Evolutionary conservation across 2,888 invertebrate species (phyloP).

Genomic region (Strigamia maritima): DNA sequence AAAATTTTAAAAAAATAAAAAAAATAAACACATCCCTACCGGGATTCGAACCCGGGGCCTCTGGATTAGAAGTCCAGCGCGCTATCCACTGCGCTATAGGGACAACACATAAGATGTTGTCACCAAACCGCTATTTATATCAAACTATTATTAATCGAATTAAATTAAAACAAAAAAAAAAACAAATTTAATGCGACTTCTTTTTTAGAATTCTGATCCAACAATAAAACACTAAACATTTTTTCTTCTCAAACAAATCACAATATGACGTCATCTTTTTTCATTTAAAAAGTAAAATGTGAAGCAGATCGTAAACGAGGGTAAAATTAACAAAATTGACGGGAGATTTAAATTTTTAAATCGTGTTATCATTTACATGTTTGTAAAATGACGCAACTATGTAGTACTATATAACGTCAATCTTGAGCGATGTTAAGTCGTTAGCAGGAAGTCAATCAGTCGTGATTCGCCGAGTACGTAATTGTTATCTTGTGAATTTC

Average conservation of each 20-base stretch:
- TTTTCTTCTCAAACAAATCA: background rate
- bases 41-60: slow-evolving; percentile 49
- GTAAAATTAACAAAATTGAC: background rate
- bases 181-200: background rate
- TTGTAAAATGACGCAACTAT: too few relatives aligned
- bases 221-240: background rate
- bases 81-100: slow-evolving; percentile 48
- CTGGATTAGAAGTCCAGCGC: slow-evolving; percentile 49
- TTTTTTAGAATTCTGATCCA: background rate
- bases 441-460: too few relatives aligned
- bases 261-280: background rate
- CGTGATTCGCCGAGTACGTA: too few relatives aligned
- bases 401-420: too few relatives aligned
- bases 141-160: background rate
- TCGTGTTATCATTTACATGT: too few relatives aligned
- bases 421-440: too few relatives aligned
- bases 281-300: background rate
- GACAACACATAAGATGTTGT: slow-evolving; percentile 39
- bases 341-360: background rate
- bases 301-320: background rate
- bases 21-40: slow-evolving; percentile 45
- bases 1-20: background rate
- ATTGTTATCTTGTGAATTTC: too few relatives aligned
- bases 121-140: background rate
- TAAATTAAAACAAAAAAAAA: background rate